phyloP scores from a whole-genome alignment of 2,888 invertebrate species.

The Odontocolon sp. region DNA sequence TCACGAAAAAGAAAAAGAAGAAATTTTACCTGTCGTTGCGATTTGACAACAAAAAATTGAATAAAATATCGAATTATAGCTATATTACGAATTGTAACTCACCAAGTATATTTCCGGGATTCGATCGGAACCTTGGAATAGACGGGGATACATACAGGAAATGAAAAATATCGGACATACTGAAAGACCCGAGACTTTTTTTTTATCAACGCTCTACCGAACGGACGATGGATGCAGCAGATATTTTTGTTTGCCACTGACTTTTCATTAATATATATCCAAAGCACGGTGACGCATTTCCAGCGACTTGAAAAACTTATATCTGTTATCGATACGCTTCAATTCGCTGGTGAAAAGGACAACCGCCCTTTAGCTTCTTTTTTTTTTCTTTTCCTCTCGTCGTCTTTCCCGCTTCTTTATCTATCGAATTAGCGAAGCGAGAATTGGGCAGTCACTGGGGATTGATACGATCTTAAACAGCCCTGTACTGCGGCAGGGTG shows the following conservation, averaged over 20 bases:
- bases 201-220: not conserved
- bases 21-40: too few relatives aligned
- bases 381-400: not conserved
- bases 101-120: not conserved
- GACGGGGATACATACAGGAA: slow-evolving; percentile 6
- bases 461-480: slow-evolving; percentile 18
- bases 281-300: not conserved
- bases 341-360: not conserved
- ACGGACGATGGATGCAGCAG: not conserved
- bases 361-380: not conserved
- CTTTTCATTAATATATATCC: slow-evolving; percentile 17
- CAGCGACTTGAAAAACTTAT: not conserved
- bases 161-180: not conserved
- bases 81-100: too few relatives aligned
- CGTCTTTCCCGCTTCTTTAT: slow-evolving; percentile 3
- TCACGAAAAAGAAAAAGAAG: not conserved
- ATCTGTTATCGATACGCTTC: slow-evolving; percentile 18
- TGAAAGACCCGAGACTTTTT: slow-evolving; percentile 2
- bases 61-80: slow-evolving; percentile 12
- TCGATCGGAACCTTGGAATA: not conserved
- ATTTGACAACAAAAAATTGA: too few relatives aligned
- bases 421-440: slow-evolving; percentile 12
- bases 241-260: not conserved
- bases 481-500: not conserved
- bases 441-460: slow-evolving; percentile 8